Base-by-base conservation (phyloP, 2,888 invertebrate genomes). In the Heteromyza rotundicornis region DNA sequence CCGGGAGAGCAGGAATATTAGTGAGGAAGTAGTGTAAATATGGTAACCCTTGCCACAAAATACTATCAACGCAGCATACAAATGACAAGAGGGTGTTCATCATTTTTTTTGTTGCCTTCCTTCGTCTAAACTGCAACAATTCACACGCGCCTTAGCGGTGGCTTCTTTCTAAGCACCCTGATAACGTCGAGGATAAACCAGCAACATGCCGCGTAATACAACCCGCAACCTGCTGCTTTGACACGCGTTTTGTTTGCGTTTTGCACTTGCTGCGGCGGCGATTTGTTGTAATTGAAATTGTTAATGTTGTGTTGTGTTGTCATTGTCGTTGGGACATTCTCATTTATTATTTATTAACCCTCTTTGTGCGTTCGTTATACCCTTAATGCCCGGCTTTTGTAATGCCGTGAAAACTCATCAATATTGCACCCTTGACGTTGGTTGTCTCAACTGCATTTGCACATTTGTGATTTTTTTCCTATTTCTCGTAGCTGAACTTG, bases 261-360 rank as follows among this genome's bases (percentile, higher is more conserved):
- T 47, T 2, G 27, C 27, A 27, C 27, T 27, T 20, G n/a, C n/a
- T 40, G 40, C 40, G n/a, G n/a, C n/a, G 7, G 16, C 40, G n/a
- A 40, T 40, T 40, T n/a, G 47, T 47, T 47, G 47, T 20, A 19
- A 47, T 17, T 47, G 47, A 7, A 27, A 47, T 47, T 3, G 10
- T 47, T 27, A 7, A 7, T 47, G 47, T 47, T 19, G 47, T n/a
- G 5, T 47, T 47, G 5, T 19, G 47, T 47, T 47, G 17, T 47
- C 19, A 14, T 47, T 47, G 47, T 47, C 10, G 27, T 27, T 27
- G 27, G 5, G 10, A 47, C 47, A 19, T 47, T 20, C 20, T 5
- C 47, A 47, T 47, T 47, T 47, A 47, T 47, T 47, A 47, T 47
- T 47, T 47, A 47, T 47, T 47, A 47, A 47, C 20, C 19, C 47